These are phyloP conservation scores for Drosophila koepferae DNA, from an alignment of 2,888 invertebrate species.

Conservation along the genomic window DNA sequence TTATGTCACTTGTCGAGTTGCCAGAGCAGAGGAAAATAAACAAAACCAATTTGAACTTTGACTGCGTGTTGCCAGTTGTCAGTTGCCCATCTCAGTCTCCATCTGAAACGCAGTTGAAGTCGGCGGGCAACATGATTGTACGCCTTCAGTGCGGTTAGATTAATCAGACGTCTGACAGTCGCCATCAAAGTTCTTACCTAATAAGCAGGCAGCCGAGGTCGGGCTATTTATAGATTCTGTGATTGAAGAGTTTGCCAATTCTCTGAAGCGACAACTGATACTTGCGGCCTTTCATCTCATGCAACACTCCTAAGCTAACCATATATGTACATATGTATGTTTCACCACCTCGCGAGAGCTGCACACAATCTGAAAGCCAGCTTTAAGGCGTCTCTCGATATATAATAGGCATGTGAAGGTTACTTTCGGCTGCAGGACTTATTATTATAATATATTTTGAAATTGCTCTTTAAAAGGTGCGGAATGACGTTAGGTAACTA, in stretches of 20 bases:
- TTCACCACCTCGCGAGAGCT: not conserved
- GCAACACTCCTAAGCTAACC: constrained; percentile 7
- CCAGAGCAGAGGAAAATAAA: constrained; percentile 20
- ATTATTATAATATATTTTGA: not conserved
- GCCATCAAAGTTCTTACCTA: constrained; percentile 32
- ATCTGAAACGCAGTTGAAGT: not conserved
- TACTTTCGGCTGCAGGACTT: not conserved
- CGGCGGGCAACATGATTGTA: constrained; percentile 32
- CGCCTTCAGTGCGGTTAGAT: constrained; percentile 33
- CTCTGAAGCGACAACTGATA: constrained; percentile 31
- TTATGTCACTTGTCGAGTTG: constrained; percentile 41
- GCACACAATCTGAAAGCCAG: not conserved
- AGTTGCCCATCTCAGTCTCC: constrained; percentile 2
- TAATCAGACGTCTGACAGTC: constrained; percentile 45
- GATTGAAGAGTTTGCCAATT: constrained; percentile 35
- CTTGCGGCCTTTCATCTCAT: constrained; percentile 32
- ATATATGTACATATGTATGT: too few relatives aligned
- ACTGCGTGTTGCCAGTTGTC: constrained; percentile 32
- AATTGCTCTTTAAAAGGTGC: too few relatives aligned
- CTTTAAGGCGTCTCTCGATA: not conserved
- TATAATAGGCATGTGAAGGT: not conserved
- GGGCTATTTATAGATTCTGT: constrained; percentile 49
- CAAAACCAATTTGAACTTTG: constrained; percentile 34
- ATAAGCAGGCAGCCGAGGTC: constrained; percentile 37
- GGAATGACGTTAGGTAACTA: too few relatives aligned